phyloP scores from a whole-genome alignment of 2,113 vertebrate species.

The Leuciscus idus region DNA sequence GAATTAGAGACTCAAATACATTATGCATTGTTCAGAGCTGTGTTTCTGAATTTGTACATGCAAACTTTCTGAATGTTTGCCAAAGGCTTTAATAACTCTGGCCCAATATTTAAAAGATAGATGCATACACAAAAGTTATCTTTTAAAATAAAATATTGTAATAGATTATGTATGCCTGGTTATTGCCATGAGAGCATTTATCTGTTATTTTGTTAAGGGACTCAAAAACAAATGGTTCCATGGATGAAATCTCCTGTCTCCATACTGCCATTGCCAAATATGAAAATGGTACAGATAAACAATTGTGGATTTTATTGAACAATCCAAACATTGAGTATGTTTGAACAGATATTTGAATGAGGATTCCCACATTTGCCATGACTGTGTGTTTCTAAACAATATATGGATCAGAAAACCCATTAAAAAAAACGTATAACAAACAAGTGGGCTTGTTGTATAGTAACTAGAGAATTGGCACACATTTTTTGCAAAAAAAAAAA shows the following conservation, averaged over 20 bases:
- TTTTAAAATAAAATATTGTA: conserved; percentile 80
- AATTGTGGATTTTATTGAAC: conserved; percentile 53
- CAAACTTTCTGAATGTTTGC: conserved; percentile 32
- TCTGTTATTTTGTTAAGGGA: neutral
- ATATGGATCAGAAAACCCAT: conserved; percentile 40
- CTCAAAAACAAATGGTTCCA: neutral
- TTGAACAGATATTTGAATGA: conserved; percentile 18
- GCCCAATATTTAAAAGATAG: conserved; percentile 65
- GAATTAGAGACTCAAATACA: neutral
- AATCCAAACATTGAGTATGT: conserved; percentile 50
- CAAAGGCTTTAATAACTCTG: conserved; percentile 51
- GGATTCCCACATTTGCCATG: conserved; percentile 13
- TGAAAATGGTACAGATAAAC: conserved; percentile 44
- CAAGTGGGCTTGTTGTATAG: conserved; percentile 35
- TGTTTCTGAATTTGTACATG: conserved; percentile 28
- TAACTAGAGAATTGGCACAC: conserved; percentile 47
- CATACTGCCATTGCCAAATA: conserved; percentile 32
- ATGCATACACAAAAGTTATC: conserved; percentile 71
- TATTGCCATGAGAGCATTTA: neutral
- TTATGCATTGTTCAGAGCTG: conserved; percentile 17
- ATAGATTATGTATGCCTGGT: conserved; percentile 60
- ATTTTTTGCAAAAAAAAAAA: conserved; percentile 38
- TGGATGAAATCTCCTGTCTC: neutral
- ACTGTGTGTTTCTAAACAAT: conserved; percentile 36
- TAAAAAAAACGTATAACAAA: conserved; percentile 43